Evolutionary conservation across 1,140 invertebrate species (phyloP).

Genomic region (Drosophila trapezifrons): DNA sequence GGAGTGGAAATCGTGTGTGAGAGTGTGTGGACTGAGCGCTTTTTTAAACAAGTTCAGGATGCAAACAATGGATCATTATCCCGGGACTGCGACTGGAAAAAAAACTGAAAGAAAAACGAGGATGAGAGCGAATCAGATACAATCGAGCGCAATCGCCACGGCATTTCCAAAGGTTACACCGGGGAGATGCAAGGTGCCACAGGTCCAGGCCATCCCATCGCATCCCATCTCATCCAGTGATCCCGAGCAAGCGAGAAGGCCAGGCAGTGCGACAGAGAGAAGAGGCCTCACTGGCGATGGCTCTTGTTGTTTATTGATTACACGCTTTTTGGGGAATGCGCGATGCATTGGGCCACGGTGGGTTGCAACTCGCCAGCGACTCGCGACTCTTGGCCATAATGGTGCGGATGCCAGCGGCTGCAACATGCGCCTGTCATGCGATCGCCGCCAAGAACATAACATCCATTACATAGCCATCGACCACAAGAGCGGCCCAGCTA

Average conservation of each 20-base stretch:
- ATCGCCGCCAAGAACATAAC: conserved; percentile 82
- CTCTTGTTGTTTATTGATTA: conserved; percentile 83
- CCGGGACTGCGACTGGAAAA: conserved; percentile 52
- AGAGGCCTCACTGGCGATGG: conserved; percentile 67
- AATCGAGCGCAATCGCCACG: conserved; percentile 71
- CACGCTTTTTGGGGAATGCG: conserved; percentile 81
- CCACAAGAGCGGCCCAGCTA: conserved; percentile 23
- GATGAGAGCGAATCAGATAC: conserved; percentile 69
- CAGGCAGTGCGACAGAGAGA: conserved; percentile 23
- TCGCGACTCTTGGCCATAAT: conserved; percentile 73
- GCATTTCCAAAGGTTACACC: conserved; percentile 80
- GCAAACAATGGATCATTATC: conserved; percentile 83
- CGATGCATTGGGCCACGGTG: conserved; percentile 62
- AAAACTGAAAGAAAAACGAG: conserved; percentile 33
- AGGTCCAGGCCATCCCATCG: conserved; percentile 30
- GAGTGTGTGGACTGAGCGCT: conserved; percentile 59
- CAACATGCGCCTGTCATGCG: conserved; percentile 82
- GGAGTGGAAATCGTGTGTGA: conserved; percentile 21
- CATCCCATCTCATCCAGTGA: conserved; percentile 21
- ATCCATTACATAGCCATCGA: conserved; percentile 74
- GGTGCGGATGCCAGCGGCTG: conserved; percentile 81
- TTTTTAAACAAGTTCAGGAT: conserved; percentile 82
- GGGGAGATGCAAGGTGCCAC: conserved; percentile 56
- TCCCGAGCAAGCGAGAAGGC: conserved; percentile 21
- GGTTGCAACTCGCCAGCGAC: conserved; percentile 36